These are phyloP conservation scores for Chorisops tibialis DNA, from an alignment of 2,888 invertebrate genomes.

Conservation along the genomic window DNA sequence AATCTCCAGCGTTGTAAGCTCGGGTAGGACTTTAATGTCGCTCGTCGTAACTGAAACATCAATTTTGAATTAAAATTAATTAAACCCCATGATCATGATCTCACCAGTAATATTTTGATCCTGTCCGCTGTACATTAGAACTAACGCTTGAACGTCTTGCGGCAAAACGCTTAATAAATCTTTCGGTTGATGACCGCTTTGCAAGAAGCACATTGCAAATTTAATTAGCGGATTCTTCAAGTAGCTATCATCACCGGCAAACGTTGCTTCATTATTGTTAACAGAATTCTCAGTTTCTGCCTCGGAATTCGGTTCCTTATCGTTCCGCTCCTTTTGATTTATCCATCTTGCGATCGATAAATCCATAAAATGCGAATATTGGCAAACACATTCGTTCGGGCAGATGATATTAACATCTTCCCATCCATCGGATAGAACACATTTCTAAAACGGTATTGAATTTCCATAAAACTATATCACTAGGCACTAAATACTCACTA, in stretches of 20 bases:
- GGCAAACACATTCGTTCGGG: slow-evolving; percentile 57
- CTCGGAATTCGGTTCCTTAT: not conserved
- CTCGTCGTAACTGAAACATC: slow-evolving; percentile 45
- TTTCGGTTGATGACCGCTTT: slow-evolving; percentile 51
- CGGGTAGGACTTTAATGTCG: slow-evolving; percentile 44
- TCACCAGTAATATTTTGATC: slow-evolving; percentile 45
- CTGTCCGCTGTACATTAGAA: slow-evolving; percentile 57
- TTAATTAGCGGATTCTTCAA: slow-evolving; percentile 52
- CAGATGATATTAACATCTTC: slow-evolving; percentile 44
- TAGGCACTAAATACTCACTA: slow-evolving; percentile 18
- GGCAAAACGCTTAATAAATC: slow-evolving; percentile 52
- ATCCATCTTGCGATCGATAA: slow-evolving; percentile 57
- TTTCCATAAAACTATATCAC: too few species aligned
- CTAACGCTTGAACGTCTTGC: slow-evolving; percentile 56
- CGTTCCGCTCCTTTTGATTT: slow-evolving; percentile 32
- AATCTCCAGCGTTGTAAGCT: slow-evolving; percentile 60
- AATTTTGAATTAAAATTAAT: not conserved
- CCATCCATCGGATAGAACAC: slow-evolving; percentile 35
- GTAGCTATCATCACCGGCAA: slow-evolving; percentile 49
- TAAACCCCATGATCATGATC: not conserved
- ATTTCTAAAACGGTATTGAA: slow-evolving; percentile 13
- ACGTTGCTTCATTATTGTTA: slow-evolving; percentile 38
- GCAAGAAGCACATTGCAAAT: slow-evolving; percentile 57
- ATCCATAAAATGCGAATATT: slow-evolving; percentile 56
- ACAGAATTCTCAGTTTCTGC: slow-evolving; percentile 32